Evolutionary conservation across 2,113 vertebrate species (phyloP).

Genomic region (Muscicapa adusta): DNA sequence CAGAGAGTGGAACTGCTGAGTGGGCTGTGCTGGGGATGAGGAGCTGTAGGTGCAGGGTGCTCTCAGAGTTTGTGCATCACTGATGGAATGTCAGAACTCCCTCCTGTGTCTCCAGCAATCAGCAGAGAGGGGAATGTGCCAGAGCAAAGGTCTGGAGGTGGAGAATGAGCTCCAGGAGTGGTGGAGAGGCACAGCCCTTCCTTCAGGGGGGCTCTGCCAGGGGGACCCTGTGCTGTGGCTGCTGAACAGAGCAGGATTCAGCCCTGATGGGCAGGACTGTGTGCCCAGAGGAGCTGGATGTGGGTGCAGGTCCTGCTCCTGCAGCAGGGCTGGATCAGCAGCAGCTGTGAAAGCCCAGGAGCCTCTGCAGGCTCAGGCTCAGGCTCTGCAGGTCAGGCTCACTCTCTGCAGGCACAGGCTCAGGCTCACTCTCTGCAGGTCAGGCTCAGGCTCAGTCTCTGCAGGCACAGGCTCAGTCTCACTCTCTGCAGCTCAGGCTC

Average conservation of each 20-base stretch:
- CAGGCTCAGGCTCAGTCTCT: no score
- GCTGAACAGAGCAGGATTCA: not conserved
- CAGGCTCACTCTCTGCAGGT: no score
- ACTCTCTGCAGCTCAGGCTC: no score
- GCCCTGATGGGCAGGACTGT: not conserved
- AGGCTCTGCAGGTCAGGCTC: no score
- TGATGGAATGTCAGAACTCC: not conserved
- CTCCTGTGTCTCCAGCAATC: not conserved
- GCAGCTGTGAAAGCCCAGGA: not conserved
- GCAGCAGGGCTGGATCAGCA: not conserved
- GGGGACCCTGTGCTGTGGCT: not conserved
- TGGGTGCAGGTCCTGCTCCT: not conserved
- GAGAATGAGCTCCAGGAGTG: not conserved
- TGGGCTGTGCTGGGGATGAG: not conserved
- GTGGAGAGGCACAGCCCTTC: not conserved
- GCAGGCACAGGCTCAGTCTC: no score
- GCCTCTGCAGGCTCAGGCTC: no score
- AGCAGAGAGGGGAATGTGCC: not conserved
- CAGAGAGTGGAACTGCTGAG: conserved; percentile 1
- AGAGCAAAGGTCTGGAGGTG: not conserved
- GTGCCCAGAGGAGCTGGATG: not conserved
- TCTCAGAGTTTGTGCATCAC: not conserved
- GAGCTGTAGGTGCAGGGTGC: not conserved
- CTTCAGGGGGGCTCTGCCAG: not conserved
- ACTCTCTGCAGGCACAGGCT: no score